phyloP scores from a whole-genome alignment of 2,888 invertebrate species.

The Noctua pronuba region DNA sequence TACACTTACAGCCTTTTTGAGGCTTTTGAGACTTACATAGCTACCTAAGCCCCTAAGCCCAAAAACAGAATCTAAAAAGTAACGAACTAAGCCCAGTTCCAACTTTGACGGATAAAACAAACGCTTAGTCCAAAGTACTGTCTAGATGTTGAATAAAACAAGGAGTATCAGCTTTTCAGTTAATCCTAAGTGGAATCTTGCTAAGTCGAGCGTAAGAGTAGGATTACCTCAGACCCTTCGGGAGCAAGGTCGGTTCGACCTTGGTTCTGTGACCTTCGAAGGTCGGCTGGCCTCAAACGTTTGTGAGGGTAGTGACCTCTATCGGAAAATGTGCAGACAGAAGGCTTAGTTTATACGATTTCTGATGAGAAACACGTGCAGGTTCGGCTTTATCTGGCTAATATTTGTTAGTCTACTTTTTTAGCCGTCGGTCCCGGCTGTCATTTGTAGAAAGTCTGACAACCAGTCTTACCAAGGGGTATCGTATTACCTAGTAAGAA shows the following conservation, averaged over 20 bases:
- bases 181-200: slow-evolving; percentile 46
- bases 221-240: slow-evolving; percentile 59
- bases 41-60: not conserved
- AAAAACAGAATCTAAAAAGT: slow-evolving; percentile 13
- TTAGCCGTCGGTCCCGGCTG: too few species aligned
- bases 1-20: not conserved
- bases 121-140: slow-evolving; percentile 3
- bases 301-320: slow-evolving; percentile 51
- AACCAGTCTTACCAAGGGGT: too few species aligned
- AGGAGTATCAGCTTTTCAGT: slow-evolving; percentile 23
- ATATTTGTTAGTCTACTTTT: not conserved
- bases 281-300: slow-evolving; percentile 46
- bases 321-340: not conserved
- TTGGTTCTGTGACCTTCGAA: slow-evolving; percentile 61
- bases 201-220: slow-evolving; percentile 38
- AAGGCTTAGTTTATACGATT: slow-evolving; percentile 19
- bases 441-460: too few species aligned
- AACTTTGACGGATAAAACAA: slow-evolving; percentile 14
- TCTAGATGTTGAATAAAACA: slow-evolving; percentile 34
- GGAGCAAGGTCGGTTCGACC: slow-evolving; percentile 59
- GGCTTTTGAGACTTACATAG: not conserved
- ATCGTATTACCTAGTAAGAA: too few species aligned
- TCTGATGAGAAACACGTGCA: not conserved
- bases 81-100: not conserved
- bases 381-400: not conserved